Percentiles rank a stretch among this genome's conserved stretches.
These are phyloP conservation scores for Erannis defoliaria DNA, from an alignment of 2,888 invertebrate genomes.

Conservation along the genomic window DNA sequence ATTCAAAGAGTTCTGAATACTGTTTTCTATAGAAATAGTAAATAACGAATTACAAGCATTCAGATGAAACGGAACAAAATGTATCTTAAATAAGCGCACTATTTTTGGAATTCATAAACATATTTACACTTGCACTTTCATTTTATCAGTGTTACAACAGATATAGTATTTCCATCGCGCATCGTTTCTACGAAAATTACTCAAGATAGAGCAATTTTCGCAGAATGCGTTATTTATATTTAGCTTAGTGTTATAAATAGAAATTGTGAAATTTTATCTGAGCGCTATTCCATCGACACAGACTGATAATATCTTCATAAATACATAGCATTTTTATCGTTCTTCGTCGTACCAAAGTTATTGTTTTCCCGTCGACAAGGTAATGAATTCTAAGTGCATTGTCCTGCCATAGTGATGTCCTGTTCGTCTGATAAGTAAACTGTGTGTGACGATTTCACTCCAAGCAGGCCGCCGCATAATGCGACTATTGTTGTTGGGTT, in stretches of 20 bases:
- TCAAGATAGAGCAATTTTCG: slow-evolving; percentile 10
- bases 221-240: slow-evolving; percentile 17
- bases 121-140: too few relatives aligned
- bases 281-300: slow-evolving; percentile 9
- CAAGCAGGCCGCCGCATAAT: slow-evolving; percentile 41
- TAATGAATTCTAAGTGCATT: slow-evolving; percentile 71
- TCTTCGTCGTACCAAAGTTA: slow-evolving; percentile 51
- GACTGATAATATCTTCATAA: slow-evolving; percentile 9
- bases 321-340: slow-evolving; percentile 54
- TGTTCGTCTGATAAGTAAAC: slow-evolving; percentile 56
- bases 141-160: slow-evolving; percentile 15
- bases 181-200: too few relatives aligned
- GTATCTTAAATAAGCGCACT: too few relatives aligned
- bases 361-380: slow-evolving; percentile 65
- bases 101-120: too few relatives aligned
- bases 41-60: too few relatives aligned
- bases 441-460: slow-evolving; percentile 47
- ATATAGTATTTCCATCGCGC: too few relatives aligned
- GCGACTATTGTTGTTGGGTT: slow-evolving; percentile 40
- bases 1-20: too few relatives aligned
- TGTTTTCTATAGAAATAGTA: too few relatives aligned
- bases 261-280: slow-evolving; percentile 16
- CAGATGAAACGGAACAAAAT: too few relatives aligned
- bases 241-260: slow-evolving; percentile 7
- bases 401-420: slow-evolving; percentile 61